Conservation (phyloP, 2,888 invertebrate genomes). For the Torymus auratus region DNA sequence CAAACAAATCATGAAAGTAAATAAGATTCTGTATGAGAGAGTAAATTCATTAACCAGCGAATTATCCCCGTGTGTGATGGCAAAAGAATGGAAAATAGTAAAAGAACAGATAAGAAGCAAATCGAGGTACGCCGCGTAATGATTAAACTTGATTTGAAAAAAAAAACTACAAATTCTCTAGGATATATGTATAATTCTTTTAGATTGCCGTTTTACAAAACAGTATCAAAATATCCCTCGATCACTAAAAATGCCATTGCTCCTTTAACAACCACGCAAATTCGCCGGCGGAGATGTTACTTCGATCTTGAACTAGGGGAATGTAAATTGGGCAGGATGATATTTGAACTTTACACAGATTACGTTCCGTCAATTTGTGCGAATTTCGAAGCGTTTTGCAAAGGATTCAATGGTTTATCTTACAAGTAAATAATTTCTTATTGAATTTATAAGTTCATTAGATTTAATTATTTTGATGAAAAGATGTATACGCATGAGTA, state of each 20-base stretch:
- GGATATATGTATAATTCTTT: neutral
- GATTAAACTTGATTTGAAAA: too few species aligned
- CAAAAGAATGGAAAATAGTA: constrained; percentile 50
- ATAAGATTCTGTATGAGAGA: constrained; percentile 9
- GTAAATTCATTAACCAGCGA: constrained; percentile 22
- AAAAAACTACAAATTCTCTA: too few species aligned
- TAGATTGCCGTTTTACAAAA: constrained; percentile 51
- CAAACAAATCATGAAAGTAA: constrained; percentile 4
- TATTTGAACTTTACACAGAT: constrained; percentile 73
- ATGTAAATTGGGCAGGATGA: constrained; percentile 70
- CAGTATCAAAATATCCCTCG: constrained; percentile 58
- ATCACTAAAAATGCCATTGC: constrained; percentile 39
- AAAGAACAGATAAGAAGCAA: constrained; percentile 44
- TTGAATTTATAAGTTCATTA: neutral
- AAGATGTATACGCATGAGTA: neutral
- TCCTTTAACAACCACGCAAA: constrained; percentile 22
- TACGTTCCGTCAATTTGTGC: constrained; percentile 72
- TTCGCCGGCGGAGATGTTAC: constrained; percentile 67
- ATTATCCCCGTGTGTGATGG: constrained; percentile 51
- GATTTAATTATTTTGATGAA: neutral
- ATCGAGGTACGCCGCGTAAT: constrained; percentile 28
- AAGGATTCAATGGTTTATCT: constrained; percentile 70
- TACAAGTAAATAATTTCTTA: constrained; percentile 67
- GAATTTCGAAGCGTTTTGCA: constrained; percentile 73
- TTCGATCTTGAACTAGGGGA: constrained; percentile 69